Evolutionary conservation across 2,888 invertebrate species (phyloP), one percentile per base, ranked within the genome.

Genomic region (Pollenia angustigena): DNA sequence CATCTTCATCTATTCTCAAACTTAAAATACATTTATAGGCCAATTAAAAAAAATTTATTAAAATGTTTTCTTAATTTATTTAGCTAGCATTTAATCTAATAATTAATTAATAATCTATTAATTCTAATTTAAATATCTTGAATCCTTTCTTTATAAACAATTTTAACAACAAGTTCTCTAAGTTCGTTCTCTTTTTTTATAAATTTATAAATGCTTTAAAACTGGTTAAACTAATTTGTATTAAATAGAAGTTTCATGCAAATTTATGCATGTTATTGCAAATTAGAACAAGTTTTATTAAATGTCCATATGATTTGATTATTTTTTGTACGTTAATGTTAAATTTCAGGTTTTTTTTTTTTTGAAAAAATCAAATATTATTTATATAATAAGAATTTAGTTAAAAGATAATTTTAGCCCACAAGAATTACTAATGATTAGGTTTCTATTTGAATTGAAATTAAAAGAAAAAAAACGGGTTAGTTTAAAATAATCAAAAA

Each of bases 81-180:
- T 32, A 32, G 32, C 32, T 6, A 32, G 6, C 1, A 32, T 32
- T 32, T 32, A 6, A 32, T 32, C 6, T 32, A 32, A 32, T 32
- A 32, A 32, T 32, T 32, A 32, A 32, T 32, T 32, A 32, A 32
- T 32, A 32, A 32, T 32, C 32, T 4, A 32, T 32, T 32, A 32
- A 32, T 32, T 32, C 6, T 32, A 32, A 32, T 32, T 32, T 2
- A 32, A 32, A 32, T 32, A 32, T 32, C 32, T 32, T 32, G 0
- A 18, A 71, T n/a, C 18, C 62, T 52, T 56, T 54, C 54, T 60
- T 44, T 8, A 58, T 18, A 42, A 46, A 23, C 6, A 54, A 23
- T 46, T 72, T 64, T 6, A 56, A 72, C 48, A 81, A 72, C 81
- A 66, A 81, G 72, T 81, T 81, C 56, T 71, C 6, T 42, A n/a